phyloP scores from a whole-genome alignment of 2,797 vertebrate genomes.

The Coreius guichenoti region DNA sequence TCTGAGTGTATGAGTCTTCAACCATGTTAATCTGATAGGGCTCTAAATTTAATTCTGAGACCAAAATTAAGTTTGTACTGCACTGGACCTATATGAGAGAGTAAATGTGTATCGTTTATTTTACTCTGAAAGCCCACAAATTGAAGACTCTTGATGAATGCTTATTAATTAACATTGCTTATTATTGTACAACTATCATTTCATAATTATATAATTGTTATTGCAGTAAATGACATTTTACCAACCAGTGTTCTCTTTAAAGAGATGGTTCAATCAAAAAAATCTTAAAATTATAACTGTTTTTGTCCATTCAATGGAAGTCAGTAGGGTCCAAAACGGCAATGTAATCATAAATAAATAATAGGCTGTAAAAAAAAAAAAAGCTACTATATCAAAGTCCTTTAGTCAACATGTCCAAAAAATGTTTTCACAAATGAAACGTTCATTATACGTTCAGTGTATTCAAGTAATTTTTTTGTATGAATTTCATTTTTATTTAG shows the following conservation, averaged over 20 bases:
- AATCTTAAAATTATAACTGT: neutral
- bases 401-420: neutral
- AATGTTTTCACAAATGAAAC: neutral
- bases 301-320: neutral
- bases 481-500: neutral
- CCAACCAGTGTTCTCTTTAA: neutral
- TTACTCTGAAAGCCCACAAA: constrained; percentile 5
- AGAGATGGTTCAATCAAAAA: neutral
- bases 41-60: constrained; percentile 54
- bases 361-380: neutral
- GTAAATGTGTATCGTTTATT: constrained; percentile 24
- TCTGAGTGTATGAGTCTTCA: constrained; percentile 34
- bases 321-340: neutral
- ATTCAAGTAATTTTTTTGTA: neutral
- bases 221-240: neutral
- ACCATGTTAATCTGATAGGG: constrained; percentile 35
- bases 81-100: constrained; percentile 2
- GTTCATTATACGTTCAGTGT: neutral
- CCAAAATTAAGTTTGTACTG: constrained; percentile 31
- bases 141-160: neutral
- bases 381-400: neutral
- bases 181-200: neutral
- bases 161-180: neutral
- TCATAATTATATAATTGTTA: neutral
- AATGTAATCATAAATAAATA: neutral